Percentiles rank a stretch among this genome's conserved stretches.
Evolutionary conservation across 2,797 vertebrate species (phyloP).

Genomic region (Lacerta viridis): DNA sequence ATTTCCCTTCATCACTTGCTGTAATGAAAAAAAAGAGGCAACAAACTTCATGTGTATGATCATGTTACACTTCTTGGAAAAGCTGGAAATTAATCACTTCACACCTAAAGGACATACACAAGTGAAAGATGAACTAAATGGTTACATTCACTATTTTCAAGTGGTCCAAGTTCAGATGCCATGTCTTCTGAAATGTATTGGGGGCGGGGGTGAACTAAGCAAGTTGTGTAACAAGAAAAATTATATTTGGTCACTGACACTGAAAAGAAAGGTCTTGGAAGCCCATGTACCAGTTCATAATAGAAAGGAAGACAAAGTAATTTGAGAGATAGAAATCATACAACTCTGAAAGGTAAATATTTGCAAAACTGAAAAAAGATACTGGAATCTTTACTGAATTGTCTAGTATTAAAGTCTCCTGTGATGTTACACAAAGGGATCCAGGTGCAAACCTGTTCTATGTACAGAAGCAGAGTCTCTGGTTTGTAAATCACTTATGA

Average conservation of each 20-base stretch:
- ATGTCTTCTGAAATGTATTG: not conserved
- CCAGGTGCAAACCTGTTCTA: not conserved
- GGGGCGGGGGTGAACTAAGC: not conserved
- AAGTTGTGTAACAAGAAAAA: not conserved
- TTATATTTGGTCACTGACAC: not conserved
- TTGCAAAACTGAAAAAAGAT: not conserved
- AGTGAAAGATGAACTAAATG: not conserved
- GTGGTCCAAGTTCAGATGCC: not conserved
- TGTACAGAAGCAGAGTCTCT: not conserved
- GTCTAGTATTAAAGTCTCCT: not conserved
- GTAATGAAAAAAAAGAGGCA: not conserved
- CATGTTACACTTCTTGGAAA: not conserved
- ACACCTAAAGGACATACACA: not conserved
- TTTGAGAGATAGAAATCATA: not conserved
- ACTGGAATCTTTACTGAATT: not conserved
- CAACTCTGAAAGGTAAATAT: not conserved
- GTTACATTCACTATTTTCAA: not conserved
- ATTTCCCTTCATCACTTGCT: not conserved
- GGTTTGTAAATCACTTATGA: slow-evolving; percentile 23
- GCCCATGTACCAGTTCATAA: not conserved
- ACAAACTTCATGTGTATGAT: not conserved
- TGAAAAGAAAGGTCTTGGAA: not conserved
- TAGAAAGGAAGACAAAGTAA: not conserved
- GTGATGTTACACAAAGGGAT: not conserved
- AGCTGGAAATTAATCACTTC: not conserved